A percentile compares a stretch with the other conserved stretches of the same genome.
These are phyloP conservation scores for Cylas formicarius DNA, from an alignment of 1,140 invertebrate genomes.

Conservation along the genomic window DNA sequence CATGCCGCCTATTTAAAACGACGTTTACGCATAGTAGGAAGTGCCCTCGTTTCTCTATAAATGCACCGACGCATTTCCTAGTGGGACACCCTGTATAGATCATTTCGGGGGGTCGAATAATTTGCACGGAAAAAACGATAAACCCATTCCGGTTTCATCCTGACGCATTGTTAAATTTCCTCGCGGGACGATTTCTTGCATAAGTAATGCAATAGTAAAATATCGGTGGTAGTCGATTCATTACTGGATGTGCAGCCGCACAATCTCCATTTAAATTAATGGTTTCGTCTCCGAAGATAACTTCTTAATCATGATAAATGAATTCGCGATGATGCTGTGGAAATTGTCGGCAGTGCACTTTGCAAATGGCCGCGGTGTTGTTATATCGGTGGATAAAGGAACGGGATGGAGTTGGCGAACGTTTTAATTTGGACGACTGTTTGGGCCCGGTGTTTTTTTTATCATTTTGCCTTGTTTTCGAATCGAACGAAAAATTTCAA, in stretches of 20 bases:
- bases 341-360: constrained; percentile 22
- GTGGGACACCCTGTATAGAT: not conserved
- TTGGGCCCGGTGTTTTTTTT: no score
- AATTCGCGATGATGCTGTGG: constrained; percentile 24
- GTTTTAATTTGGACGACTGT: no score
- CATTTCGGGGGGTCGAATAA: not conserved
- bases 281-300: constrained; percentile 30
- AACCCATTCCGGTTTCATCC: no score
- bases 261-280: constrained; percentile 31
- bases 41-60: not conserved
- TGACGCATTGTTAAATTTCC: constrained; percentile 1
- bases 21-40: no score
- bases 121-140: no score
- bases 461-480: no score
- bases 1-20: no score
- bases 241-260: constrained; percentile 27
- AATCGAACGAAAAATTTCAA: no score
- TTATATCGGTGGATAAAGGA: no score
- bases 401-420: no score
- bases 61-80: constrained; percentile 4
- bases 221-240: constrained; percentile 26
- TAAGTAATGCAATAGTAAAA: constrained; percentile 17
- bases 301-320: constrained; percentile 30
- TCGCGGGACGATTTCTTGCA: not conserved
- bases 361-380: constrained; percentile 17